A percentile compares a stretch with the other conserved stretches of the same genome.
phyloP scores from a whole-genome alignment of 2,113 vertebrate species.

The Pollachius pollachius region DNA sequence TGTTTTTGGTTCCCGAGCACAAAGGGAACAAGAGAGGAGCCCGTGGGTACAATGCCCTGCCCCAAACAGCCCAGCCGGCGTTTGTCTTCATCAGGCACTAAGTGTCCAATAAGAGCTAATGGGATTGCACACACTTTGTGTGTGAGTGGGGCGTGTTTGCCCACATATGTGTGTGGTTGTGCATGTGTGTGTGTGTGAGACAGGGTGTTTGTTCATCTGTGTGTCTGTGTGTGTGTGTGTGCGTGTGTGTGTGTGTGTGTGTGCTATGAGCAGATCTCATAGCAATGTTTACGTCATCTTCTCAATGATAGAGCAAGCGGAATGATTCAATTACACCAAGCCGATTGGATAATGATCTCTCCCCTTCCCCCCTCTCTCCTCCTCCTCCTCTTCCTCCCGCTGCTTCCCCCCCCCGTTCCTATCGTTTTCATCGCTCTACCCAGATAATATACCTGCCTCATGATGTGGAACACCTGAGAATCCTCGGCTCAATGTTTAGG shows the following conservation, averaged over 20 bases:
- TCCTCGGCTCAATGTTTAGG: too few relatives aligned
- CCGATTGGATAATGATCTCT: slow-evolving; percentile 69
- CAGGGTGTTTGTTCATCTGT: neutral
- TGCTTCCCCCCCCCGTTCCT: slow-evolving; percentile 14
- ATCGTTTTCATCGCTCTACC: too few relatives aligned
- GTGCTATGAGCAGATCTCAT: slow-evolving; percentile 49
- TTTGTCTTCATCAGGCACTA: slow-evolving; percentile 67
- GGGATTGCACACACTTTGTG: slow-evolving; percentile 65
- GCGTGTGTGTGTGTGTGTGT: neutral
- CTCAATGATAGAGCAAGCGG: slow-evolving; percentile 65
- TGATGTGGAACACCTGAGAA: too few relatives aligned
- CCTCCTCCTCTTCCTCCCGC: neutral
- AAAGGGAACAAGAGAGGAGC: slow-evolving; percentile 35
- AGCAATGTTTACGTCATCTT: slow-evolving; percentile 65
- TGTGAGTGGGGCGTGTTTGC: neutral
- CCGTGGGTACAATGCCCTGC: slow-evolving; percentile 38
- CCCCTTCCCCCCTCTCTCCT: slow-evolving; percentile 8
- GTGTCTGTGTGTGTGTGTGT: slow-evolving; percentile 5
- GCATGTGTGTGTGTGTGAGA: slow-evolving; percentile 1
- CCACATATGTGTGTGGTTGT: neutral
- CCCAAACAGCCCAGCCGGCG: slow-evolving; percentile 40
- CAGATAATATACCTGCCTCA: too few relatives aligned
- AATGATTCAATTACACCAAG: slow-evolving; percentile 74
- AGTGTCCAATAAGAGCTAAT: slow-evolving; percentile 72
- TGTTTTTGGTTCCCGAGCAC: slow-evolving; percentile 15